Evolutionary conservation across 1,140 invertebrate genomes (phyloP), one percentile per base, ranked within the genome.

Genomic region (Drosophila miranda): DNA sequence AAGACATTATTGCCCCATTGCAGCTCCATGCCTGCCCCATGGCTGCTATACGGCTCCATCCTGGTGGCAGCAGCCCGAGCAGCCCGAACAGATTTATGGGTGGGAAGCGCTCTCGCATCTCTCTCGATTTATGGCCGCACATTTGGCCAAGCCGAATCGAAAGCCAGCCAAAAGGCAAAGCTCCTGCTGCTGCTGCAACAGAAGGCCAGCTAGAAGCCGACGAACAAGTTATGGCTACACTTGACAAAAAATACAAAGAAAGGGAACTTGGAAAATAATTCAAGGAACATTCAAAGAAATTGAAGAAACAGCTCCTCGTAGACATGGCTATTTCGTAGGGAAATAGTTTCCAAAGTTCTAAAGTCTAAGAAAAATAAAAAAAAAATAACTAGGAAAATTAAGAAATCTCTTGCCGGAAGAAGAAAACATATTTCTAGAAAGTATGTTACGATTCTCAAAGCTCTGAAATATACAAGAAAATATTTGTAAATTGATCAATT

Each of bases 71-170:
- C 61, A 63, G 61, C 67, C 38, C 61, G 49, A 68, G 59, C 23
- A 26, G 23, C 23, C 23, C 23, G 68, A 62, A 44, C 75, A 84
- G 82, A 84, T 84, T 86, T 86, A 84, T 84, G 60, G 77, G 67
- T 42, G 67, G 52, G 58, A 76, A 30, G 61, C 62, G 69, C 57
- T 62, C 67, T 59, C 26, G 46, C 59, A 54, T 43, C 63, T 48
- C 38, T 69, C 23, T 71, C 80, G 81, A 83, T 83, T 83, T 83
- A 84, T 83, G 80, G 80, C 64, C 64, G 73, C 75, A 71, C 77
- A 83, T 76, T 81, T 80, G 72, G 66, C 66, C 63, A 71, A 43
- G 19, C 60, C 45, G 44, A 55, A 71, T 69, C 68, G 70, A 59
- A 66, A 74, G 68, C 66, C 66, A 69, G 66, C 63, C 62, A 68